Base-by-base conservation (phyloP, 2,888 invertebrate species). In the Spatulosminthurus flaviceps region DNA sequence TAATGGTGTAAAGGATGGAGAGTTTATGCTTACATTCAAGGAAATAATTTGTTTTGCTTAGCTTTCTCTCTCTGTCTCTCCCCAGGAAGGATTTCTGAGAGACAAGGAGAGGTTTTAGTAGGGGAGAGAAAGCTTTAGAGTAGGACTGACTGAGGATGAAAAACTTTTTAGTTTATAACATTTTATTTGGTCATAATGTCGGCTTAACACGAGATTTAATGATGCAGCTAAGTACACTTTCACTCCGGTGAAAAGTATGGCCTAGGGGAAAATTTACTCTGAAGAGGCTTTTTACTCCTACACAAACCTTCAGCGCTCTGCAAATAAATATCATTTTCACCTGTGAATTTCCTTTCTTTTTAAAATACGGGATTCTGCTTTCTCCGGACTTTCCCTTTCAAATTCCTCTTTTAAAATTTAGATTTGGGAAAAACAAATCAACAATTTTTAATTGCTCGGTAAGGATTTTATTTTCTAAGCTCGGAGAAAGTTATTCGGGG, bases 171-270 rank as follows among this genome's bases (percentile, higher is more conserved):
- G 77, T 81, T 79, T 79, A 79, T 78, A 79, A 70, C 74, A 78
- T 81, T 81, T 74, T 81, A 81, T 81, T 81, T 81, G 78, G 75
- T 78, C 79, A 75, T 81, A 81, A 81, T 77, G 79, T 77, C 66
- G 79, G 79, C 81, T 81, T 81, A 79, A 79, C 81, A 78, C 79
- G 78, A 76, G 75, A 81, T 81, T 81, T 81, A 81, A 81, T 81
- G 74, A 61, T 74, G 61, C 51, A 61, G 60, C 51, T 74, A 74
- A 74, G 74, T 78, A 78, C 75, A 75, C 74, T 73, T 73, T 60
- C 24, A 29, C 61, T 61, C 26, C 61, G 72, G 51, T 72, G 72
- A 72, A 72, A 73, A 74, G 16, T 61, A n/a, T 21, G 51, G 73
- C 60, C 74, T 61, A n/a, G 21, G 74, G 61, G 74, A 74, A 74